Evolutionary conservation across 37 sponge, comb jelly and placozoan genomes (phyloP).

Genomic region (Diacarnus erythraeanus): DNA sequence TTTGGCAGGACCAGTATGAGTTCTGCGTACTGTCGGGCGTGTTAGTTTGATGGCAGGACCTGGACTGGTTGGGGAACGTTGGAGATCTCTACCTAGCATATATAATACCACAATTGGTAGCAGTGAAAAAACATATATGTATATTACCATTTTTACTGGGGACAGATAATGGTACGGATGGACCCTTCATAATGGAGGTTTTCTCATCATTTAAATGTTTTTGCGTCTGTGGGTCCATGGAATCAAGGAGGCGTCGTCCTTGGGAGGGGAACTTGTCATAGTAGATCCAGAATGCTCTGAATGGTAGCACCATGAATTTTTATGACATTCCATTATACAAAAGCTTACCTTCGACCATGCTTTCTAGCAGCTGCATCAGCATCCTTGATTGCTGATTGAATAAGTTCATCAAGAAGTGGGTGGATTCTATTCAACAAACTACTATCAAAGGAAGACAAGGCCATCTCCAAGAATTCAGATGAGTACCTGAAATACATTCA

Average conservation of each 20-base stretch:
- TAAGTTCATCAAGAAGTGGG: conserved; percentile 15
- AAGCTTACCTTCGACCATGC: conserved; percentile 43
- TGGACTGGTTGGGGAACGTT: not conserved
- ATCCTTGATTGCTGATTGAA: conserved; percentile 54
- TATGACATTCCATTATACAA: not conserved
- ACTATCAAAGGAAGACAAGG: conserved; percentile 14
- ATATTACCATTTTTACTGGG: not conserved
- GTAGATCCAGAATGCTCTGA: conserved; percentile 71
- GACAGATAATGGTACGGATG: not conserved
- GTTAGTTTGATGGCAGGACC: not conserved
- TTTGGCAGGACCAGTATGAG: not conserved
- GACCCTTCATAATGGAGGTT: conserved; percentile 12
- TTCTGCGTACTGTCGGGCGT: conserved; percentile 13
- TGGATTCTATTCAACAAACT: conserved; percentile 30
- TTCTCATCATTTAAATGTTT: conserved; percentile 60
- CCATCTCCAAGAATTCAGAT: conserved; percentile 28
- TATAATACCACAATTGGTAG: too few species aligned
- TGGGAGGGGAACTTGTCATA: conserved; percentile 39
- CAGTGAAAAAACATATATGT: too few species aligned
- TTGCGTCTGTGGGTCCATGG: conserved; percentile 49
- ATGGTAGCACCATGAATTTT: too few species aligned
- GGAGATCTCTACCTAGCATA: not conserved
- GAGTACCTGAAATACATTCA: conserved; percentile 7
- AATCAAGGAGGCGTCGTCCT: conserved; percentile 38
- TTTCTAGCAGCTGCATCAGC: conserved; percentile 63